Percentiles rank a stretch among this genome's conserved stretches.
Conservation (phyloP, 35 echinoderm and acorn worm genomes). For the Apostichopus japonicus region DNA sequence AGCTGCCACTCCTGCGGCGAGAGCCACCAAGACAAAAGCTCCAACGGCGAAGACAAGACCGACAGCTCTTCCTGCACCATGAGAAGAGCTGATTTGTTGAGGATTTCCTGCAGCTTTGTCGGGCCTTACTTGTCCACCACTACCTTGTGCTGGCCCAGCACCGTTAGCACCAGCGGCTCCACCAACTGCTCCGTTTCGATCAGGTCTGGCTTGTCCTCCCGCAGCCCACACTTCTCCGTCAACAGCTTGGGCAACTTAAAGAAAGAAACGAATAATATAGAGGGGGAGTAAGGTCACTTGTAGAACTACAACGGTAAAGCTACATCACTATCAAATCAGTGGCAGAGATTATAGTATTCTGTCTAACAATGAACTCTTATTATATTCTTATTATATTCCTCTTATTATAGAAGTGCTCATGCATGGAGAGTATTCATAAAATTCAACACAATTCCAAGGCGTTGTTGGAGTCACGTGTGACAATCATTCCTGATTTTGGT, state of each 20-base stretch:
- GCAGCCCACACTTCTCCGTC: neutral
- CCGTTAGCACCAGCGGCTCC: neutral
- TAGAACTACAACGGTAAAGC: no score
- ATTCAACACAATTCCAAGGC: no score
- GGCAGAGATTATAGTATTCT: no score
- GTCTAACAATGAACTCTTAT: no score
- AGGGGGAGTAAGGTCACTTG: no score
- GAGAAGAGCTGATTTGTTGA: slow-evolving; percentile 2
- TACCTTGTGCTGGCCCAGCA: neutral
- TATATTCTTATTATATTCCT: no score
- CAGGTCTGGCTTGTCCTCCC: slow-evolving; percentile 4
- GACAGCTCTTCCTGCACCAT: neutral
- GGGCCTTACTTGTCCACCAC: neutral
- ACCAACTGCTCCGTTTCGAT: neutral
- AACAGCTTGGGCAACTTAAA: neutral
- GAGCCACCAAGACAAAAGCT: neutral
- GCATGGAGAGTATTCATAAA: no score
- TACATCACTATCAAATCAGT: no score
- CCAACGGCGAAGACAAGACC: neutral
- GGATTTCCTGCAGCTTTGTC: slow-evolving; percentile 3
- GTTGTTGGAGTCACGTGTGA: no score
- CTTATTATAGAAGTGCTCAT: no score
- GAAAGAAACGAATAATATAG: no score
- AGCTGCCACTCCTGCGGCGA: slow-evolving; percentile 19
- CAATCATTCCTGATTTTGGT: no score